These are phyloP conservation scores for Chunga burmeisteri DNA, from an alignment of 2,113 vertebrate genomes.

Conservation along the genomic window DNA sequence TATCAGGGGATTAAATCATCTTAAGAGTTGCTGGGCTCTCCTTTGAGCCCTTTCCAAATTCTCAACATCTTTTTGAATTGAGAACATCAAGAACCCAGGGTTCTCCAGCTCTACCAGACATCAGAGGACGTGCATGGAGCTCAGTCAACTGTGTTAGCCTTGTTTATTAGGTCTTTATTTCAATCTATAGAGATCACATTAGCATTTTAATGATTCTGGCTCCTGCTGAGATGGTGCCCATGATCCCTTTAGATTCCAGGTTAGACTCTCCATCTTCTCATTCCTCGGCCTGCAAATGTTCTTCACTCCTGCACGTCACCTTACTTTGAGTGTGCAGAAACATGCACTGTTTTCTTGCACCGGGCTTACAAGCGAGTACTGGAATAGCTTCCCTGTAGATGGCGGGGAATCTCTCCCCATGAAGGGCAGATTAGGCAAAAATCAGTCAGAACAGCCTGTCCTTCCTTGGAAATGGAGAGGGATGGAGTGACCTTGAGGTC, in stretches of 20 bases:
- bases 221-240: background rate
- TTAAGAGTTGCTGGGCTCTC: background rate
- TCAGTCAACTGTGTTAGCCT: background rate
- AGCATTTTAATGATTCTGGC: background rate
- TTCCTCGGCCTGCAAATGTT: background rate
- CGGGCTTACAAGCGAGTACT: background rate
- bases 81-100: background rate
- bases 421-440: background rate
- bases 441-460: background rate
- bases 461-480: background rate
- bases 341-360: background rate
- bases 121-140: background rate
- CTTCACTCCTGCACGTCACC: background rate
- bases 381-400: background rate
- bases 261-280: background rate
- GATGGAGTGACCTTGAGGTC: background rate
- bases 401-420: background rate
- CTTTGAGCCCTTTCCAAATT: background rate
- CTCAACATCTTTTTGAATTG: background rate
- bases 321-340: background rate
- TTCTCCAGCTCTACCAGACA: background rate
- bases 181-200: background rate
- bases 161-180: background rate
- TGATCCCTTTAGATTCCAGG: background rate
- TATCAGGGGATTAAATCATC: background rate